Percentiles rank a stretch among this genome's conserved stretches.
phyloP scores from a whole-genome alignment of 2,888 invertebrate species.

The Cantharis lateralis region DNA sequence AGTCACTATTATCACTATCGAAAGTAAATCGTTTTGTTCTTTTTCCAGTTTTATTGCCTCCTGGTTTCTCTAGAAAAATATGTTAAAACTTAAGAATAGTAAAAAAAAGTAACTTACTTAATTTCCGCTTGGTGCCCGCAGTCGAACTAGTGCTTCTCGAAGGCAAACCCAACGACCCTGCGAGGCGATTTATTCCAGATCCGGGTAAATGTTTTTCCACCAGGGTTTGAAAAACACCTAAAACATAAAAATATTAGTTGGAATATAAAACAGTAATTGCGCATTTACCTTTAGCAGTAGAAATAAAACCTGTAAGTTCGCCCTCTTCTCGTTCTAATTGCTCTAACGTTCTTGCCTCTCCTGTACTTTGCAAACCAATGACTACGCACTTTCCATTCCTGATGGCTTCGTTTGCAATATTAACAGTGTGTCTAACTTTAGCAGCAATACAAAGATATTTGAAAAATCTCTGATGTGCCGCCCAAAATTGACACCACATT shows the following conservation, averaged over 20 bases:
- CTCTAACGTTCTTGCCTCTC: slow-evolving; percentile 96
- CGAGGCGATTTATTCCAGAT: slow-evolving; percentile 70
- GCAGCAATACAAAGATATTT: slow-evolving; percentile 99
- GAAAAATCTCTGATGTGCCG: slow-evolving; percentile 90
- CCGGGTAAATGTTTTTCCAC: slow-evolving; percentile 99
- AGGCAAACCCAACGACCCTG: slow-evolving; percentile 54
- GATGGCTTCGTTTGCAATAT: slow-evolving; percentile 81
- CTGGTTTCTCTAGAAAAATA: slow-evolving; percentile 58
- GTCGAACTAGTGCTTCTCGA: slow-evolving; percentile 41
- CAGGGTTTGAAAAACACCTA: slow-evolving; percentile 86
- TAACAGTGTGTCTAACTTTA: slow-evolving; percentile 82
- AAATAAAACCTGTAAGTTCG: slow-evolving; percentile 96
- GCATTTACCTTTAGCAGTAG: slow-evolving; percentile 86
- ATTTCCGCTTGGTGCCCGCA: slow-evolving; percentile 61
- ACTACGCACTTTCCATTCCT: slow-evolving; percentile 97
- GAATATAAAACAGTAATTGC: not conserved
- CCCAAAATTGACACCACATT: slow-evolving; percentile 99
- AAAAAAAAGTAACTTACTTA: slow-evolving; percentile 47
- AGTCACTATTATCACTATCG: slow-evolving; percentile 66
- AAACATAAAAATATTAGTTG: not conserved
- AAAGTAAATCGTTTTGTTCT: slow-evolving; percentile 67
- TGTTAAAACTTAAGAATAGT: not conserved
- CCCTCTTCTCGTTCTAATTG: slow-evolving; percentile 96
- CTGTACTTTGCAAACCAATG: slow-evolving; percentile 98
- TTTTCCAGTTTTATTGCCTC: slow-evolving; percentile 63